phyloP scores from a whole-genome alignment of 1,140 invertebrate genomes.

The Psix sp. region DNA sequence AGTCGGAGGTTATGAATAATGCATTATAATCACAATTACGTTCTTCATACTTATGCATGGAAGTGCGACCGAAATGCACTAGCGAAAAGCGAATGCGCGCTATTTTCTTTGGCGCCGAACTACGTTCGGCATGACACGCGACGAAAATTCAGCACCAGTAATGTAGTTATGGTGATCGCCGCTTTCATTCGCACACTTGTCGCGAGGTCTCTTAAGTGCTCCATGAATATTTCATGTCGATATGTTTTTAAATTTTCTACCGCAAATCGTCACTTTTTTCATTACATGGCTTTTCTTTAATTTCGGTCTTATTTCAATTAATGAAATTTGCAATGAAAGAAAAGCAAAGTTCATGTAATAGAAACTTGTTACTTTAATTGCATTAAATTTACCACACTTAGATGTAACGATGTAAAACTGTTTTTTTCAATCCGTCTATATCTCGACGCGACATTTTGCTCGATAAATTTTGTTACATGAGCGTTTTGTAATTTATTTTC shows the following conservation, averaged over 20 bases:
- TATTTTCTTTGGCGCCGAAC: slow-evolving; percentile 26
- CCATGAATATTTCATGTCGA: slow-evolving; percentile 50
- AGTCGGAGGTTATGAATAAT: slow-evolving; percentile 68
- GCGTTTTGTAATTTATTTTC: no score
- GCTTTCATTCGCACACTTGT: slow-evolving; percentile 30
- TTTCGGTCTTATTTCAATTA: no score
- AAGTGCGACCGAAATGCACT: slow-evolving; percentile 51
- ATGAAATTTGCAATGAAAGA: no score
- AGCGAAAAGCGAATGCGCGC: slow-evolving; percentile 19
- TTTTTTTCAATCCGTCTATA: no score
- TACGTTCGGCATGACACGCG: not conserved
- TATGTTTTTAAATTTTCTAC: slow-evolving; percentile 21
- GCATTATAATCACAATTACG: slow-evolving; percentile 67
- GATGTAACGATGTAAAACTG: no score
- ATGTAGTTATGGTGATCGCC: slow-evolving; percentile 42
- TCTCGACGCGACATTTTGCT: no score
- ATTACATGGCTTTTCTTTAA: not conserved
- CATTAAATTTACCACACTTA: no score
- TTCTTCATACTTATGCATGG: slow-evolving; percentile 65
- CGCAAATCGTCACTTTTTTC: not conserved
- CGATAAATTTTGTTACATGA: no score
- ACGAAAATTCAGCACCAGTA: slow-evolving; percentile 30
- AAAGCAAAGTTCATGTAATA: no score
- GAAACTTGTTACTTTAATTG: no score
- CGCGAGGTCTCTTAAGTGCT: slow-evolving; percentile 20